A percentile compares a stretch with the other conserved stretches of the same genome.
These are phyloP conservation scores for Drosophila peninsularis DNA, from an alignment of 2,888 invertebrate species.

Conservation along the genomic window DNA sequence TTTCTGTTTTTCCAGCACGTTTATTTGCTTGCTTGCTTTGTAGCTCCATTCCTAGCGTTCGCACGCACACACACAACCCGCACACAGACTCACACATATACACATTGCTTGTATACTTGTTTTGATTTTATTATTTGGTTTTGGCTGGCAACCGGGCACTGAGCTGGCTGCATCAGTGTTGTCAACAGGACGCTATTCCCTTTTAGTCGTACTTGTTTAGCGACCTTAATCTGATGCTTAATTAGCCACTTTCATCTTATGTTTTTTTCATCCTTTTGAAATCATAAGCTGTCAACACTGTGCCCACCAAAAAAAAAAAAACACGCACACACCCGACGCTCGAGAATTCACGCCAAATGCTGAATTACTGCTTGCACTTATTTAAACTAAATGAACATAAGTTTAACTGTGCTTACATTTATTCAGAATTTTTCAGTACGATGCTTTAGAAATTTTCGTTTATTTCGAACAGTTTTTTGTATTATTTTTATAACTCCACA, in stretches of 20 bases:
- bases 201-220: not conserved
- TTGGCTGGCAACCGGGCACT: conserved; percentile 9
- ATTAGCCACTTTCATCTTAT: not conserved
- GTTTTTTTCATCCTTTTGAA: conserved; percentile 8
- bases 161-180: conserved; percentile 2
- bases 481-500: conserved; percentile 46
- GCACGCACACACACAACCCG: conserved; percentile 17
- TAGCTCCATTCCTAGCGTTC: conserved; percentile 30
- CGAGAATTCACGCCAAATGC: conserved; percentile 7
- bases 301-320: conserved; percentile 8
- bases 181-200: not conserved
- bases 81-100: conserved; percentile 6
- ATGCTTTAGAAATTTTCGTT: conserved; percentile 3
- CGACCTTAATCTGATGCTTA: not conserved
- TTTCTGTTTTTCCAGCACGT: conserved; percentile 40
- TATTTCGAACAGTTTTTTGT: conserved; percentile 38
- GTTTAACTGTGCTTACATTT: not conserved
- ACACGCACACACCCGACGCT: conserved; percentile 19
- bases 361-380: conserved; percentile 6
- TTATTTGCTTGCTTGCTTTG: conserved; percentile 36
- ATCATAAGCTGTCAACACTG: conserved; percentile 33
- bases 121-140: conserved; percentile 48
- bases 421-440: conserved; percentile 5
- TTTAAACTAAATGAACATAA: not conserved
- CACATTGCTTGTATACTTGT: conserved; percentile 30